Percentiles rank a stretch among this genome's conserved stretches.
These are phyloP conservation scores for Strix uralensis DNA, from an alignment of 2,113 vertebrate species.

Conservation along the genomic window DNA sequence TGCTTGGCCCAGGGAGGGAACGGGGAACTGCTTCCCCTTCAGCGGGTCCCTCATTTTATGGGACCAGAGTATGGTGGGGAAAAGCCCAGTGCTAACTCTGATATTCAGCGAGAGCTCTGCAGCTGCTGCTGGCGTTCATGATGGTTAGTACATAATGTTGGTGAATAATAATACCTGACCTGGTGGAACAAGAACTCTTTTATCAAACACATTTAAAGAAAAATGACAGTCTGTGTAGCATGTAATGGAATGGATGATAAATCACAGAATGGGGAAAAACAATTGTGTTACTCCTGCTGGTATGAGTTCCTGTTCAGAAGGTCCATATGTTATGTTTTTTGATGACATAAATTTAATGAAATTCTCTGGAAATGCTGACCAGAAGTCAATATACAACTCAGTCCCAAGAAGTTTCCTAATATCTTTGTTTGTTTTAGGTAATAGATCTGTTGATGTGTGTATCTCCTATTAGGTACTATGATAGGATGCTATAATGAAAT, in stretches of 20 bases:
- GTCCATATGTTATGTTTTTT: conserved; percentile 42
- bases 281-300: conserved; percentile 46
- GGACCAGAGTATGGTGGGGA: background rate
- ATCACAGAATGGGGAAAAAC: conserved; percentile 48
- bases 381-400: conserved; percentile 57
- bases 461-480: conserved; percentile 38
- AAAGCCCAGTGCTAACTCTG: background rate
- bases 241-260: conserved; percentile 64
- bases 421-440: conserved; percentile 55
- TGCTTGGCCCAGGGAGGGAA: fast-evolving
- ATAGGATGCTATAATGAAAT: conserved; percentile 51
- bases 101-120: background rate
- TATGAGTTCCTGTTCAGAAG: conserved; percentile 7
- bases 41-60: background rate
- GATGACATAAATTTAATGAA: conserved; percentile 70
- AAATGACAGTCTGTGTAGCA: background rate
- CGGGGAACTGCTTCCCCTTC: background rate
- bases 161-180: conserved; percentile 56
- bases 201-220: conserved; percentile 66
- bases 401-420: conserved; percentile 42
- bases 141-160: background rate
- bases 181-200: conserved; percentile 46
- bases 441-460: conserved; percentile 41
- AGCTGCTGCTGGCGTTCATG: background rate
- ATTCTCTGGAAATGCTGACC: conserved; percentile 65